Conservation (phyloP, 2,113 vertebrate genomes). For the Perca flavescens region DNA sequence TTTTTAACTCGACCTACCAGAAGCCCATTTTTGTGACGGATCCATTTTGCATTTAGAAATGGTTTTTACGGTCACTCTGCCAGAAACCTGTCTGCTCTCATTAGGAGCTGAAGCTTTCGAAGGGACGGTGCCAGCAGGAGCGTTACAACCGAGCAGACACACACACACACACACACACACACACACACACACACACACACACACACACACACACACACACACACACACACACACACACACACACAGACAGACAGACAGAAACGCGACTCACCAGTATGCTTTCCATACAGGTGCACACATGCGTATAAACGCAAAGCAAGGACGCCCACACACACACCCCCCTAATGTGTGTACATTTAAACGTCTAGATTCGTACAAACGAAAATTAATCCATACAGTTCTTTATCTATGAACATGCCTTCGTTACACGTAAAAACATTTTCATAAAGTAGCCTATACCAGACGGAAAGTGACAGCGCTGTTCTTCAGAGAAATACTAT, state of each 20-base stretch:
- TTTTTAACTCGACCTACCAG: conserved; percentile 46
- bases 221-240: too few species aligned
- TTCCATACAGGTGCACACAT: not conserved
- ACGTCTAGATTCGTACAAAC: not conserved
- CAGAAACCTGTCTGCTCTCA: conserved; percentile 76
- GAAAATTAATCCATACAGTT: not conserved
- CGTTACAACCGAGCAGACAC: conserved; percentile 49
- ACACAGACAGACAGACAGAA: too few species aligned
- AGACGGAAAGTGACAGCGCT: not conserved
- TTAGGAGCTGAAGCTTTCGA: conserved; percentile 63
- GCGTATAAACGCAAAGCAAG: not conserved
- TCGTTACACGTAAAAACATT: not conserved
- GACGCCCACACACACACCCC: not conserved
- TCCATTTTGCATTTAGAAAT: conserved; percentile 68
- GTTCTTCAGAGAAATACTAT: not conserved
- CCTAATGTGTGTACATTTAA: too few species aligned
- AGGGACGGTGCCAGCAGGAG: conserved; percentile 61
- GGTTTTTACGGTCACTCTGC: conserved; percentile 55
- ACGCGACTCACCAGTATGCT: not conserved
- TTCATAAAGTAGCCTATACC: not conserved
- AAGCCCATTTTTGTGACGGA: conserved; percentile 57
- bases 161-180: conserved; percentile 27
- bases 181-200: conserved; percentile 34
- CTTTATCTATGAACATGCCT: not conserved
- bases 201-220: conserved; percentile 30